A percentile compares a stretch with the other conserved stretches of the same genome.
These are phyloP conservation scores for Gambusia yucatana DNA, from an alignment of 2,797 vertebrate species.

Conservation along the genomic window DNA sequence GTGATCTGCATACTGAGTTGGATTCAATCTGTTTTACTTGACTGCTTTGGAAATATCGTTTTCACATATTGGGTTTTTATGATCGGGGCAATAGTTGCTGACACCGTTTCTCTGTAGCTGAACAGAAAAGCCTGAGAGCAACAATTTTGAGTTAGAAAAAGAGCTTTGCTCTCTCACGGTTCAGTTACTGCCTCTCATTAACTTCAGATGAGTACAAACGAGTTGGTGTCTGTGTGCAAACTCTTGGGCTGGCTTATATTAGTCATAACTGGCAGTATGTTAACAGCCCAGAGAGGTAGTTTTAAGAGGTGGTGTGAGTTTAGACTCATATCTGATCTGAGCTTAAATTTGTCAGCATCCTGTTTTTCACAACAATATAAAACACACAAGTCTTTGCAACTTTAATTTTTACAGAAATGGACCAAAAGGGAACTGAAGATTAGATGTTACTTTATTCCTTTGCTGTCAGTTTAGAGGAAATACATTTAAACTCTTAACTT, in stretches of 20 bases:
- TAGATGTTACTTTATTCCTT: not conserved
- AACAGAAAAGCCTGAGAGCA: conserved; percentile 8
- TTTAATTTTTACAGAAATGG: not conserved
- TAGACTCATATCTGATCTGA: not conserved
- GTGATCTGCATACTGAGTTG: conserved; percentile 1
- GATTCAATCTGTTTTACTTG: not conserved
- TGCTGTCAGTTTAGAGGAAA: conserved; percentile 9
- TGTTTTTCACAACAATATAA: conserved; percentile 47
- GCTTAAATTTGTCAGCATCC: conserved; percentile 37
- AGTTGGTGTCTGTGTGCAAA: not conserved
- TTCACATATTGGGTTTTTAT: conserved; percentile 8
- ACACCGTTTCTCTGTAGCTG: not conserved
- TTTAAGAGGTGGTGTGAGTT: conserved; percentile 19
- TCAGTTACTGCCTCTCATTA: conserved; percentile 23
- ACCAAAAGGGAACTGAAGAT: not conserved
- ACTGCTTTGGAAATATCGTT: not conserved
- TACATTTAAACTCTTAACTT: not conserved
- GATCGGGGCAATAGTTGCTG: not conserved
- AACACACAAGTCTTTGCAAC: conserved; percentile 4
- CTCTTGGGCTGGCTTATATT: not conserved
- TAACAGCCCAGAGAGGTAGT: conserved; percentile 3
- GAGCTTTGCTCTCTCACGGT: conserved; percentile 33
- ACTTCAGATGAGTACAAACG: not conserved
- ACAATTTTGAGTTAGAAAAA: conserved; percentile 34
- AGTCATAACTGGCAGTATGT: conserved; percentile 44